These are phyloP conservation scores for Isaurus tuberculatus DNA, from an alignment of 92 coral and sea anemone genomes.

Conservation along the genomic window DNA sequence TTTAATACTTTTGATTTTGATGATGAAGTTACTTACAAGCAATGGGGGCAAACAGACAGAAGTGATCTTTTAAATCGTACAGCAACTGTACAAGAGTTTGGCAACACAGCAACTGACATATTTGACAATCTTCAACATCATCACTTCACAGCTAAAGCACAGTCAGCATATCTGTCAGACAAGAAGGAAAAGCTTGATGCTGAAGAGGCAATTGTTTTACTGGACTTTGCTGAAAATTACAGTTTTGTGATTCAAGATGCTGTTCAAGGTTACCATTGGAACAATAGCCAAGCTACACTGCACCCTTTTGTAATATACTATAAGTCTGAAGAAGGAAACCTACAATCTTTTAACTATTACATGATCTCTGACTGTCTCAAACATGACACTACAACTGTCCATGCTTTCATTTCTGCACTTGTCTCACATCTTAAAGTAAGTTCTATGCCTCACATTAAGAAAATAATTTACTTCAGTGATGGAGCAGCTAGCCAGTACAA, in stretches of 20 bases:
- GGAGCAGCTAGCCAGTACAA: no score
- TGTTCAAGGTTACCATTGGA: slow-evolving; percentile 37
- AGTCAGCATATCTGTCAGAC: slow-evolving; percentile 7
- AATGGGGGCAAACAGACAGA: slow-evolving; percentile 29
- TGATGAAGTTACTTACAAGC: slow-evolving; percentile 29
- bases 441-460: no score
- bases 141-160: slow-evolving; percentile 12
- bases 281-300: background rate
- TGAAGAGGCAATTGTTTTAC: background rate
- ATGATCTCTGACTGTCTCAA: background rate
- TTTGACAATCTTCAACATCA: background rate
- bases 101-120: background rate
- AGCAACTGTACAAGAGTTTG: background rate
- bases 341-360: background rate
- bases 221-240: slow-evolving; percentile 45
- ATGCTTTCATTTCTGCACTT: slow-evolving; percentile 10
- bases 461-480: no score
- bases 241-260: no score
- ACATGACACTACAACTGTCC: slow-evolving; percentile 47
- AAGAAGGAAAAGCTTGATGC: background rate
- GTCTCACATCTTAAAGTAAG: background rate
- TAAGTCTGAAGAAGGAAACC: background rate
- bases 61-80: background rate
- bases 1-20: no score
- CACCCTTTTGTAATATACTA: slow-evolving; percentile 7